phyloP scores from a whole-genome alignment of 2,888 invertebrate species.

The Artemia sinica region DNA sequence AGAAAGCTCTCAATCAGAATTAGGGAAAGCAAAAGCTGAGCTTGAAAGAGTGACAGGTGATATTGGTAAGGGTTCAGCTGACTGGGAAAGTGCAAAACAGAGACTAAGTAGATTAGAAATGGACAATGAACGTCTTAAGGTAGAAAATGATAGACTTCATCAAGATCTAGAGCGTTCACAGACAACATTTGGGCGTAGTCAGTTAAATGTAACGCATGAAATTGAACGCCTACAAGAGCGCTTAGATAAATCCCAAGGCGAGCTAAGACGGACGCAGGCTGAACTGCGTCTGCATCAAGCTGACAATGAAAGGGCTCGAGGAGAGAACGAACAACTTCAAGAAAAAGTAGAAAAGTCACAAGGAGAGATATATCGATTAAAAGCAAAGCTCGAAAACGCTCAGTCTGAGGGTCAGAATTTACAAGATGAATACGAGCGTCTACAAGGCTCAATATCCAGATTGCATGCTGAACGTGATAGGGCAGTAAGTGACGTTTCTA shows the following conservation, averaged over 20 bases:
- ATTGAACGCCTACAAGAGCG: slow-evolving; percentile 39
- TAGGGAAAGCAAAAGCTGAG: slow-evolving; percentile 85
- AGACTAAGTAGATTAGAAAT: slow-evolving; percentile 64
- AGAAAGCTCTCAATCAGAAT: slow-evolving; percentile 77
- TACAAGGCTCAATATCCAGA: slow-evolving; percentile 62
- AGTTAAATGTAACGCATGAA: slow-evolving; percentile 62
- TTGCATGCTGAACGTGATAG: slow-evolving; percentile 75
- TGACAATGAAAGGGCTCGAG: slow-evolving; percentile 67
- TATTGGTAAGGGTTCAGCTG: slow-evolving; percentile 69
- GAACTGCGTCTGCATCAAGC: slow-evolving; percentile 78
- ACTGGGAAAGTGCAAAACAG: slow-evolving; percentile 71
- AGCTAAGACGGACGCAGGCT: slow-evolving; percentile 68
- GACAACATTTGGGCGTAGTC: slow-evolving; percentile 62
- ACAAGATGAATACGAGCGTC: slow-evolving; percentile 74
- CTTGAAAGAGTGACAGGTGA: slow-evolving; percentile 77
- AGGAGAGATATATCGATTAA: slow-evolving; percentile 81
- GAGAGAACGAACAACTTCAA: slow-evolving; percentile 65
- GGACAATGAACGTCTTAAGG: slow-evolving; percentile 55
- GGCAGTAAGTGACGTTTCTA: slow-evolving; percentile 64
- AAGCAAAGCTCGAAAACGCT: slow-evolving; percentile 83
- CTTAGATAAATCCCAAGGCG: slow-evolving; percentile 65
- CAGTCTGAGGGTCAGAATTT: slow-evolving; percentile 83
- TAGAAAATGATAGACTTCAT: slow-evolving; percentile 40
- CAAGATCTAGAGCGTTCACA: slow-evolving; percentile 68
- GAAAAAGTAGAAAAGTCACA: slow-evolving; percentile 86